These are phyloP conservation scores for Melanogrammus aeglefinus DNA, from an alignment of 2,797 vertebrate genomes.

Conservation along the genomic window DNA sequence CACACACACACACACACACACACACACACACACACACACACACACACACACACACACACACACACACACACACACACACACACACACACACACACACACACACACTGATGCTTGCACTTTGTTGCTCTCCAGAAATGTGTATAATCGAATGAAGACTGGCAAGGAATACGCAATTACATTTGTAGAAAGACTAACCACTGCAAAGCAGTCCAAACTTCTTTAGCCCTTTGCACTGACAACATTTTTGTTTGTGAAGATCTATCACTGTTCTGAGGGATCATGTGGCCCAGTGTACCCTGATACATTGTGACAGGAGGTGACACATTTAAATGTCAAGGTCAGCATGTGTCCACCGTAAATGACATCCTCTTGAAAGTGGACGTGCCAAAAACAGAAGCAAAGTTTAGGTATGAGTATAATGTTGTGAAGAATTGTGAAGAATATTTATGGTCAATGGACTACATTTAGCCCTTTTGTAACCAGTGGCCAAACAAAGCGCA, in stretches of 20 bases:
- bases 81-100: not conserved
- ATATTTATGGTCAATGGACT: no score
- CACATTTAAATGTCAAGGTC: not conserved
- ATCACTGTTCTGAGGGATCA: not conserved
- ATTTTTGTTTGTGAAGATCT: not conserved
- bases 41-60: not conserved
- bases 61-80: no score
- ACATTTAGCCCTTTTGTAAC: no score
- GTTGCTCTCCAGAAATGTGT: not conserved
- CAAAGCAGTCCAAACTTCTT: not conserved
- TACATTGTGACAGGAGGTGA: not conserved
- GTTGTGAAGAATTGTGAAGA: no score
- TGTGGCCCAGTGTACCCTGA: not conserved
- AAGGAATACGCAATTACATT: not conserved
- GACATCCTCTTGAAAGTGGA: not conserved
- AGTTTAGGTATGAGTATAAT: not conserved
- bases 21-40: not conserved
- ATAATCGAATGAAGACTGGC: not conserved
- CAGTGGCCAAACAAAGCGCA: no score
- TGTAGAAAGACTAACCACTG: not conserved
- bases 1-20: not conserved
- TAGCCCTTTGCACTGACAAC: not conserved
- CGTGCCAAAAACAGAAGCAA: not conserved
- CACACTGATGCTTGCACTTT: not conserved
- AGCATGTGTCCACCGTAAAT: not conserved